Evolutionary conservation across 2,113 vertebrate species (phyloP), one percentile per base, ranked within the genome.

Genomic region (Hassar affinis): DNA sequence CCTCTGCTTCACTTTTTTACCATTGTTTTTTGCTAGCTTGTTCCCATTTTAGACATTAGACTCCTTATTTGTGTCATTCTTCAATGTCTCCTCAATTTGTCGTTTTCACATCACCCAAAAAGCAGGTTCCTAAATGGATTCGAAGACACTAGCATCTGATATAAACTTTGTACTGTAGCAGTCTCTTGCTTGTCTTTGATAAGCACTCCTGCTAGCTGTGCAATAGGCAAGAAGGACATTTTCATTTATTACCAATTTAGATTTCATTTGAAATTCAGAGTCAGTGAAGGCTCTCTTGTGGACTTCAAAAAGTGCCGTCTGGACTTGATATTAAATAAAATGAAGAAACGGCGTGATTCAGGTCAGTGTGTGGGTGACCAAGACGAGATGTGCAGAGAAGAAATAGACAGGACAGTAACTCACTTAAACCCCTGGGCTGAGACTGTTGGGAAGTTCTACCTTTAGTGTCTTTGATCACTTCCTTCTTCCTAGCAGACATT

Each of bases 211-310:
- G 18, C 45, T 52, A 80, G 78, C n/a, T 56, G 61, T 66, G 33
- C 45, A 80, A 35, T 51, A 68, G 45, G 62, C 45, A 80, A 77
- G 49, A 76, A 54, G 30, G 74, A 77, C 51, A 77, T 77, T 77
- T 77, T 77, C 74, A 77, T 77, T 77, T 77, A 77, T 77, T 77
- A 77, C 51, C 66, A 57, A 57, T 74, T 74, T 59, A 82, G 17
- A 74, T 75, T 61, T 59, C 22, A 74, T 75, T 74, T 62, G 42
- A 75, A 75, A 75, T 75, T 62, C 54, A 59, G 80, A 82, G 64
- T 25, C 22, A 6, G 62, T 17, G 49, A 54, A 69, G 61, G 38
- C 79, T 66, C 47, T 68, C 62, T 69, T 25, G 33, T 12, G 12
- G 33, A 81, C 14, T 10, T 68, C 47, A 52, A 71, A 66, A 66